These are phyloP conservation scores for Cynodonichthys magdalenae DNA, from an alignment of 2,797 vertebrate genomes.

Conservation along the genomic window DNA sequence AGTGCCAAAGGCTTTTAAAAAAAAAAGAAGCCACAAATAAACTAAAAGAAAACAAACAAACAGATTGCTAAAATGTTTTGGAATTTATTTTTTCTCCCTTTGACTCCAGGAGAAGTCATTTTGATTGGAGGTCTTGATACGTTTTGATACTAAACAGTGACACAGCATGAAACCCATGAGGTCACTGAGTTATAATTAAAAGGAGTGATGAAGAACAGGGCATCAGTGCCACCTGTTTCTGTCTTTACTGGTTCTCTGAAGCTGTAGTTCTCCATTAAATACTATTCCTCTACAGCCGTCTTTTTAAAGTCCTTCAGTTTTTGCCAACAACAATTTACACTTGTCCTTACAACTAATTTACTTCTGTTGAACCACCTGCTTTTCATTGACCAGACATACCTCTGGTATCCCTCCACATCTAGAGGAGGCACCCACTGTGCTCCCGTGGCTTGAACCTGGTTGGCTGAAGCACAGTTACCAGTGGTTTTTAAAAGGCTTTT, in stretches of 20 bases:
- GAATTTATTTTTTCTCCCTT: conserved; percentile 2
- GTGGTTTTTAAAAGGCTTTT: conserved; percentile 45
- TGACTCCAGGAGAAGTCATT: conserved; percentile 43
- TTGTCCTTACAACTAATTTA: conserved; percentile 61
- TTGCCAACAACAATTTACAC: conserved; percentile 58
- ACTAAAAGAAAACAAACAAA: conserved; percentile 76
- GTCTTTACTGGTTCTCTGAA: conserved; percentile 9
- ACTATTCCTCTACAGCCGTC: conserved; percentile 13
- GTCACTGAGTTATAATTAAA: conserved; percentile 18
- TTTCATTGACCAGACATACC: conserved; percentile 59
- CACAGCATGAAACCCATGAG: conserved; percentile 25
- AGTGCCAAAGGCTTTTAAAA: conserved; percentile 68
- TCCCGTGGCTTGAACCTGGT: conserved; percentile 38
- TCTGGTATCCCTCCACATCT: conserved; percentile 63
- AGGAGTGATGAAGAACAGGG: conserved; percentile 22
- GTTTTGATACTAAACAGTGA: conserved; percentile 46
- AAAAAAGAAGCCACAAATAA: conserved; percentile 71
- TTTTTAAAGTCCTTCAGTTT: conserved; percentile 37
- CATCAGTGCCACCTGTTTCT: conserved; percentile 15
- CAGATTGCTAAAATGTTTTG: conserved; percentile 58
- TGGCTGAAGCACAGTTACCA: conserved; percentile 41
- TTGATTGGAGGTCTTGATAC: conserved; percentile 17
- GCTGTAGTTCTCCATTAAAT: conserved; percentile 17
- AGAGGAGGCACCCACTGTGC: conserved; percentile 40
- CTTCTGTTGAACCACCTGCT: conserved; percentile 63